Percentiles rank a stretch among this genome's conserved stretches.
Conservation (phyloP, 2,888 invertebrate genomes). For the Metopia argyrocephala region DNA sequence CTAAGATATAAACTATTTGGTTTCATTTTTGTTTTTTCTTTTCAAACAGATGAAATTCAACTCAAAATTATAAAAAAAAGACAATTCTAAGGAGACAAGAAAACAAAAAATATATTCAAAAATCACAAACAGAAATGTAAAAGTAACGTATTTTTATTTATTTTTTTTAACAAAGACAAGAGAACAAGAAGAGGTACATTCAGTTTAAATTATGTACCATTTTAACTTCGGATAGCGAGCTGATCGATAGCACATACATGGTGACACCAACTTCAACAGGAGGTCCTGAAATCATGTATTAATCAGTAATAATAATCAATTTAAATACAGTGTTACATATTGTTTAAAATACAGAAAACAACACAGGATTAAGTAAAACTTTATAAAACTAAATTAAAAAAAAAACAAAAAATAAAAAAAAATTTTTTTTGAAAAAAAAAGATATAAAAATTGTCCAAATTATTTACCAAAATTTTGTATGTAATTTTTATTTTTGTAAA, state of each 20-base stretch:
- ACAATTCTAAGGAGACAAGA: conserved; percentile 40
- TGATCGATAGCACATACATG: conserved; percentile 98
- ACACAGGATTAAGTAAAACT: too few species aligned
- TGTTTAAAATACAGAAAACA: too few species aligned
- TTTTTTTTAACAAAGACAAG: conserved; percentile 46
- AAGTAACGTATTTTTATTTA: conserved; percentile 1
- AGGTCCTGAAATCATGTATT: conserved; percentile 87
- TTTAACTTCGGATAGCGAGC: conserved; percentile 98
- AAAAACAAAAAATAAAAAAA: background rate
- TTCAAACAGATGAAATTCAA: conserved; percentile 15
- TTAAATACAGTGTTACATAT: conserved; percentile 34
- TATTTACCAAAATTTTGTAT: too few species aligned
- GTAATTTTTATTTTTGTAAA: too few species aligned
- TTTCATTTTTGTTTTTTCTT: conserved; percentile 17
- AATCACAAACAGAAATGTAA: conserved; percentile 13
- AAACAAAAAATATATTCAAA: conserved; percentile 8
- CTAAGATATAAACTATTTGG: conserved; percentile 61
- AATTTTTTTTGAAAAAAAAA: background rate
- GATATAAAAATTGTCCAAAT: too few species aligned
- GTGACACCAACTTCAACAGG: conserved; percentile 98
- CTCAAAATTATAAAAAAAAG: conserved; percentile 20
- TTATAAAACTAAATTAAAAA: too few species aligned
- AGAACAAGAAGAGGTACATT: conserved; percentile 71
- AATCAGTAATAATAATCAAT: conserved; percentile 68
- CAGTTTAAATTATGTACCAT: conserved; percentile 86